Evolutionary conservation across 2,888 invertebrate species (phyloP).

Genomic region (Hirtodrosophila alboralis): DNA sequence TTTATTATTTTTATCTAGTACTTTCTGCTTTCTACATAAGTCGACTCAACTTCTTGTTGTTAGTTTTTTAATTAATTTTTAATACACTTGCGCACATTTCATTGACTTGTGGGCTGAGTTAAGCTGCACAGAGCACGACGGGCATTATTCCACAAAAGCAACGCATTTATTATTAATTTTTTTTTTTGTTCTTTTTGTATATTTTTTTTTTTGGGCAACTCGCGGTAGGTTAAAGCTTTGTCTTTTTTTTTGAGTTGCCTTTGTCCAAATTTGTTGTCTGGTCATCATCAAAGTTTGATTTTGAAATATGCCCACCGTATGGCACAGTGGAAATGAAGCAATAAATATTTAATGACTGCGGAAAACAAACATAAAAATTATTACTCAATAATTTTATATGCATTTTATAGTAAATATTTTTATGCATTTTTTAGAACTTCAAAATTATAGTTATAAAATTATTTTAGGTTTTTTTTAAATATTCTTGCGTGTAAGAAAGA

Average conservation of each 20-base stretch:
- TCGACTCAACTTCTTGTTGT: conserved; percentile 2
- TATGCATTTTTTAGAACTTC: no score
- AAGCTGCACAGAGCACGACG: conserved; percentile 6
- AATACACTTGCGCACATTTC: conserved; percentile 43
- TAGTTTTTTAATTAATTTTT: conserved; percentile 68
- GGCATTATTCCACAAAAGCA: conserved; percentile 3
- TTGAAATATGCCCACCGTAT: conserved; percentile 22
- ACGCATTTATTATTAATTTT: conserved; percentile 35
- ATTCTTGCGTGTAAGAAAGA: no score
- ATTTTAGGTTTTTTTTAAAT: no score
- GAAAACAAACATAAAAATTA: no score
- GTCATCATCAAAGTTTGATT: conserved; percentile 52
- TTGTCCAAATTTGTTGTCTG: conserved; percentile 45
- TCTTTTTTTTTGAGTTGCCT: conserved; percentile 12
- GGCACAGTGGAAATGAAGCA: conserved; percentile 1
- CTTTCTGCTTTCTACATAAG: conserved; percentile 43
- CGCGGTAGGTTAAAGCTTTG: conserved; percentile 1
- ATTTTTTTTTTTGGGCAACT: not conserved
- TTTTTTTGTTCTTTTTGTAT: conserved; percentile 16
- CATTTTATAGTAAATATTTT: no score
- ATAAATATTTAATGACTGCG: no score
- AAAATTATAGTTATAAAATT: no score
- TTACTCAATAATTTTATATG: no score
- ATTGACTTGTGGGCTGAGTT: conserved; percentile 36
- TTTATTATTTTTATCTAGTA: conserved; percentile 66